A percentile compares a stretch with the other conserved stretches of the same genome.
These are phyloP conservation scores for Dolichoris vasculosae DNA, from an alignment of 1,140 invertebrate species.

Conservation along the genomic window DNA sequence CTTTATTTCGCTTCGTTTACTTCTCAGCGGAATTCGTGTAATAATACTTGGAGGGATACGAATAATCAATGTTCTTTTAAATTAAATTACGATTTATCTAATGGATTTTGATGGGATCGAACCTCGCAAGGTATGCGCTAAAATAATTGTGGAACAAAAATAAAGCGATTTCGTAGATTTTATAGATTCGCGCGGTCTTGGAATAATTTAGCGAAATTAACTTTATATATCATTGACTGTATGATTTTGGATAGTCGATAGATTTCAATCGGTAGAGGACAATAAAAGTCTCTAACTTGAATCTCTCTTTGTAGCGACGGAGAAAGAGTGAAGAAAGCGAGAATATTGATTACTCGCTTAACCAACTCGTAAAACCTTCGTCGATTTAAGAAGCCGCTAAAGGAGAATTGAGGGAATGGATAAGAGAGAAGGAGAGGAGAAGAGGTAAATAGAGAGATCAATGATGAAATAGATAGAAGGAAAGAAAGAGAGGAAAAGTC, in stretches of 20 bases:
- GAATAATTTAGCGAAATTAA: not conserved
- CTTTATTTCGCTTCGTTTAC: too few species aligned
- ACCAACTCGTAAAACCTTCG: slow-evolving; percentile 45
- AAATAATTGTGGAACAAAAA: too few species aligned
- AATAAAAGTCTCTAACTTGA: slow-evolving; percentile 28
- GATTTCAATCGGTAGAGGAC: slow-evolving; percentile 39
- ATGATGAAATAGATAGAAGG: not conserved
- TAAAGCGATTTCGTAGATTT: too few species aligned
- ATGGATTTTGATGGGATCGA: too few species aligned
- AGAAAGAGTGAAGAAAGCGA: not conserved
- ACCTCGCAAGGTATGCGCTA: too few species aligned
- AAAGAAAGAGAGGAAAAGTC: not conserved
- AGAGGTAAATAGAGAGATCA: not conserved
- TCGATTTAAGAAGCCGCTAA: slow-evolving; percentile 15
- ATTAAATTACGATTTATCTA: too few species aligned
- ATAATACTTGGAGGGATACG: too few species aligned
- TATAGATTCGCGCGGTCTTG: too few species aligned
- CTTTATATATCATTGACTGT: not conserved
- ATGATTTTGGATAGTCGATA: slow-evolving; percentile 9
- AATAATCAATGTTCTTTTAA: too few species aligned
- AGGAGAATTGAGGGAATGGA: not conserved
- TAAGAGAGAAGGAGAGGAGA: not conserved
- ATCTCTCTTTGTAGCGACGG: slow-evolving; percentile 23
- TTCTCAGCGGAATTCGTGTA: too few species aligned
- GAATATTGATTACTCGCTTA: slow-evolving; percentile 48